Conservation (phyloP, 2,113 vertebrate species). For the Vireo altiloquus region DNA sequence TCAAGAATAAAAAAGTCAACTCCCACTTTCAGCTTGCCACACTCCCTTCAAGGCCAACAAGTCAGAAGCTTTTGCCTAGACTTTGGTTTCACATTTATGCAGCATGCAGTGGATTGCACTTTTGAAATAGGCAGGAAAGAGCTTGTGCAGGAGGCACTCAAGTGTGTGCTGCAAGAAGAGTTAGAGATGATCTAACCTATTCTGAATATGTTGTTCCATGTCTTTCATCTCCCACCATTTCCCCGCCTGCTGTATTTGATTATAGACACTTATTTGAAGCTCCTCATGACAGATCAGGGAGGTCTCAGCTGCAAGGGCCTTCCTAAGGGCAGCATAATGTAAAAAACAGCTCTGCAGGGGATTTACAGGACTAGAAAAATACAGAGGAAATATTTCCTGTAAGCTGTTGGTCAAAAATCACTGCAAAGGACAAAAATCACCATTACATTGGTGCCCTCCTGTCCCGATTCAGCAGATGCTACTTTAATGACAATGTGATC, state of each 20-base stretch:
- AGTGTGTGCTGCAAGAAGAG: neutral
- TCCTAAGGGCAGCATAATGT: neutral
- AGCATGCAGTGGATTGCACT: neutral
- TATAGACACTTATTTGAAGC: neutral
- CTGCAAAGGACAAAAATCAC: neutral
- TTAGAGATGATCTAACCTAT: neutral
- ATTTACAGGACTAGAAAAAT: neutral
- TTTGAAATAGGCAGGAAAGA: neutral
- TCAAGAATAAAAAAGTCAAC: neutral
- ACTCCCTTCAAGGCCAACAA: neutral
- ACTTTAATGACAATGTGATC: neutral
- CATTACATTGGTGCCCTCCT: neutral
- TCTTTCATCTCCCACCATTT: neutral
- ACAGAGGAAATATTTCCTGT: neutral
- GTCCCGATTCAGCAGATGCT: neutral
- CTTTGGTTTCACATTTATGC: neutral
- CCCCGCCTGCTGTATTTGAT: neutral
- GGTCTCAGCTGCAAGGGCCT: neutral
- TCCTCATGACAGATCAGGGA: neutral
- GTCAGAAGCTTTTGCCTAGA: neutral
- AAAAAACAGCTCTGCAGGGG: neutral
- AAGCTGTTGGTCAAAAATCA: neutral
- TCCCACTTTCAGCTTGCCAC: neutral
- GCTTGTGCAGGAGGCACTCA: neutral
- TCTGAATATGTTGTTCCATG: neutral